Evolutionary conservation across 2,113 vertebrate genomes (phyloP).

Genomic region (Hassar affinis): DNA sequence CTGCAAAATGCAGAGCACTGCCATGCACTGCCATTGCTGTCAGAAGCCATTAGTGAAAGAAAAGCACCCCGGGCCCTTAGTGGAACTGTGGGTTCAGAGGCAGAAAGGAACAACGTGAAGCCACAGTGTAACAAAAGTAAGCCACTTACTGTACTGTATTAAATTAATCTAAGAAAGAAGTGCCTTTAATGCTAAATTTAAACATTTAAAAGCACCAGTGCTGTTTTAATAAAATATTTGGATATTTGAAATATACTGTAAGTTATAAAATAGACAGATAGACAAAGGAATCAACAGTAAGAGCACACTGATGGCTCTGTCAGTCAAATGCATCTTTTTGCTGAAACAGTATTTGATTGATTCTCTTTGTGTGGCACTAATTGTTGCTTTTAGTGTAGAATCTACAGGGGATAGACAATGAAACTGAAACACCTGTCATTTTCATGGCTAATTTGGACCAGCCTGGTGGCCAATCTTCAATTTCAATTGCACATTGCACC

Average conservation of each 20-base stretch:
- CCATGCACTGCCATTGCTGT: constrained; percentile 11
- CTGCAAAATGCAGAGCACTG: neutral
- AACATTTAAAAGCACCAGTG: neutral
- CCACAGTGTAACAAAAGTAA: constrained; percentile 15
- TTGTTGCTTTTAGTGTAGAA: neutral
- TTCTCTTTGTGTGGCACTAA: neutral
- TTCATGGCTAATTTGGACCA: too few relatives aligned
- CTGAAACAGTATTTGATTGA: neutral
- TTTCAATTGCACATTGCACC: too few relatives aligned
- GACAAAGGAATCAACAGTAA: neutral
- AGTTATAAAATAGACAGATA: neutral
- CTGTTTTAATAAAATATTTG: neutral
- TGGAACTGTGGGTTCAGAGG: constrained; percentile 10
- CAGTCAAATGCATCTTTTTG: neutral
- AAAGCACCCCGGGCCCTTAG: neutral
- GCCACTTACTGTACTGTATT: neutral
- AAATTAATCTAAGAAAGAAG: neutral
- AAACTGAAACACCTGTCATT: too few relatives aligned
- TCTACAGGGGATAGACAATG: neutral
- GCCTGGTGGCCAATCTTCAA: too few relatives aligned
- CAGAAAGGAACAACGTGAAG: constrained; percentile 4
- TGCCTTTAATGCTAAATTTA: neutral
- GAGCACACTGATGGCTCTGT: neutral
- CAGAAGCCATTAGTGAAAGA: constrained; percentile 2
- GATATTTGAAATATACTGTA: neutral